Evolutionary conservation across 2,797 vertebrate species (phyloP).

Genomic region (Micrastur ruficollis): DNA sequence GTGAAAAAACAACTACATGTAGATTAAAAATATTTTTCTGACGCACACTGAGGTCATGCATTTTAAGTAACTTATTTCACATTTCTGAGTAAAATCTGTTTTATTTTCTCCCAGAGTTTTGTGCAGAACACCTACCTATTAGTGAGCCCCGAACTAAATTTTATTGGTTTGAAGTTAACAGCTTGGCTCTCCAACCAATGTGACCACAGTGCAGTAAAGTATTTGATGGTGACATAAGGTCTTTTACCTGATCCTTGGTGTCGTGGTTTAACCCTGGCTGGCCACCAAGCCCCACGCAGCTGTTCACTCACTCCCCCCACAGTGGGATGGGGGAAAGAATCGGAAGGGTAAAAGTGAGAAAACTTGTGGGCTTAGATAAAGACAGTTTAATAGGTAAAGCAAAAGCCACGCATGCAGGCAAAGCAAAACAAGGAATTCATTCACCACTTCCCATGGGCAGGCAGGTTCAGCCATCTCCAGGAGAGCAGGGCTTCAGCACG

Average conservation of each 20-base stretch:
- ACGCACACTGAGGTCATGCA: background rate
- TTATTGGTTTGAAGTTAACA: background rate
- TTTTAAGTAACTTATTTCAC: background rate
- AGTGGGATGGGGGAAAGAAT: too few species aligned
- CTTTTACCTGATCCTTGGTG: background rate
- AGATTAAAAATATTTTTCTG: background rate
- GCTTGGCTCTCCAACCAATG: background rate
- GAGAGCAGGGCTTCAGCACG: too few species aligned
- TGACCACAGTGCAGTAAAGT: background rate
- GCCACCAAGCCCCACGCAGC: too few species aligned
- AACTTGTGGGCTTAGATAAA: too few species aligned
- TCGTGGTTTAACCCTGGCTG: too few species aligned
- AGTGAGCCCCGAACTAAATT: background rate
- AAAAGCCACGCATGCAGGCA: too few species aligned
- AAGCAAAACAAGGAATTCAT: too few species aligned
- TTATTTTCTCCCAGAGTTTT: background rate
- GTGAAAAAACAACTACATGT: background rate
- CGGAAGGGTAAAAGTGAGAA: too few species aligned
- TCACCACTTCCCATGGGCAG: too few species aligned
- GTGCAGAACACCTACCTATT: background rate
- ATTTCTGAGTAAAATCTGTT: background rate
- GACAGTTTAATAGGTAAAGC: too few species aligned
- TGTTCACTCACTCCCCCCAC: too few species aligned
- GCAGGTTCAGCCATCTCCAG: too few species aligned
- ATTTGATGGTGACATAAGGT: background rate